Conservation (phyloP, 2,797 vertebrate species). For the Pseudochaenichthys georgianus region DNA sequence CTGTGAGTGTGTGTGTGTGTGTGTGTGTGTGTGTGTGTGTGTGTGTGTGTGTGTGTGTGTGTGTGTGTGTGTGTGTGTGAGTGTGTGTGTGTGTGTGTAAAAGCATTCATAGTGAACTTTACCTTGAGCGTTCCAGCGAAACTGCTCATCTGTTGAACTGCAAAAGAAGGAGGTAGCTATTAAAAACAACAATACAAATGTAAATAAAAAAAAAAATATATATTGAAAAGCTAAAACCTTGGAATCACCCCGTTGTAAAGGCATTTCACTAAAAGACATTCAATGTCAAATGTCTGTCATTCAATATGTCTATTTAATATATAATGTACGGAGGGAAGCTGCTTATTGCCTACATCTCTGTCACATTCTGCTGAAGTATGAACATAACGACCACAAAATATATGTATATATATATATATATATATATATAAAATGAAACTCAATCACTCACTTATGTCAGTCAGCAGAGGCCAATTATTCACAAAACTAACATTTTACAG, state of each 20-base stretch:
- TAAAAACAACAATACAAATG: conserved; percentile 3
- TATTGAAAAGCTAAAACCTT: background rate
- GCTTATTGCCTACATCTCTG: background rate
- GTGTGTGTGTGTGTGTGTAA: background rate
- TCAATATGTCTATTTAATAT: conserved; percentile 4
- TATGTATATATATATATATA: no score
- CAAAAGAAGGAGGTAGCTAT: conserved; percentile 66
- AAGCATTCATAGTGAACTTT: conserved; percentile 53
- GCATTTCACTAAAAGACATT: background rate
- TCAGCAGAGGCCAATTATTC: background rate
- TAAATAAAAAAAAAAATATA: background rate
- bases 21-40: background rate
- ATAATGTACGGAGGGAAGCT: background rate
- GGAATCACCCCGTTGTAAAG: background rate
- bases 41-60: background rate
- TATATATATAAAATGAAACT: background rate
- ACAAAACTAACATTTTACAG: conserved; percentile 12
- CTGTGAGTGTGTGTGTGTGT: background rate
- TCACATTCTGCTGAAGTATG: background rate
- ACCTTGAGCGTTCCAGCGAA: conserved; percentile 98
- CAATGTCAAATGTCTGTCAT: background rate
- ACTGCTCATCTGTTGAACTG: conserved; percentile 97
- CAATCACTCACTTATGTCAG: conserved; percentile 9
- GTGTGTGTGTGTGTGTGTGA: background rate
- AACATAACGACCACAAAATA: background rate